phyloP scores from a whole-genome alignment of 1,140 invertebrate species.

The Drosophila erecta region DNA sequence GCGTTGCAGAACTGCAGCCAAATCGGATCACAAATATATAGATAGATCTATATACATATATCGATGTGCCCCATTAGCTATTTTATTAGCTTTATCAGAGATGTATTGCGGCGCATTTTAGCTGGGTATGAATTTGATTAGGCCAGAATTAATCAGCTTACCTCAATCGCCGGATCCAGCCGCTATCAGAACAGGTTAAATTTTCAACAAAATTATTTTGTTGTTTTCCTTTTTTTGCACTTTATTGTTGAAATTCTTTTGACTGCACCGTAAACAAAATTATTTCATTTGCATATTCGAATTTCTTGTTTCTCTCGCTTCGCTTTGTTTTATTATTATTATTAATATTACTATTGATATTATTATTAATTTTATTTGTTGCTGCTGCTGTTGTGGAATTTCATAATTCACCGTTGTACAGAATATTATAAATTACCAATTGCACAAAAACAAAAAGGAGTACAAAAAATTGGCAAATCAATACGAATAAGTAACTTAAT shows the following conservation, averaged over 20 bases:
- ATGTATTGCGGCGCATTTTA: slow-evolving; percentile 21
- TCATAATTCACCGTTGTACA: slow-evolving; percentile 41
- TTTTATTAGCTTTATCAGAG: slow-evolving; percentile 17
- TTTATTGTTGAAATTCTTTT: slow-evolving; percentile 19
- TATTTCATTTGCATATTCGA: slow-evolving; percentile 37
- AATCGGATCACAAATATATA: slow-evolving; percentile 2
- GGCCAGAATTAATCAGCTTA: slow-evolving; percentile 70
- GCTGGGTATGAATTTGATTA: slow-evolving; percentile 30
- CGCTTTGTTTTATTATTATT: slow-evolving; percentile 5
- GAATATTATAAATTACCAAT: slow-evolving; percentile 7
- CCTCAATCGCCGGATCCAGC: slow-evolving; percentile 49
- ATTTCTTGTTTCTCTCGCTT: slow-evolving; percentile 15
- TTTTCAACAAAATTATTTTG: slow-evolving; percentile 20
- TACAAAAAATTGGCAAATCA: slow-evolving; percentile 6
- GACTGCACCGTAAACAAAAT: slow-evolving; percentile 44
- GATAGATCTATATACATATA: too few relatives aligned
- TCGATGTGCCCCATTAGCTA: neutral
- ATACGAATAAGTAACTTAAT: too few relatives aligned
- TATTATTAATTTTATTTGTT: slow-evolving; percentile 7
- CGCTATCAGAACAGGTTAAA: slow-evolving; percentile 39
- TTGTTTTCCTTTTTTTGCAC: neutral
- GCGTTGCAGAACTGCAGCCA: slow-evolving; percentile 40
- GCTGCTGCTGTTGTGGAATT: slow-evolving; percentile 29
- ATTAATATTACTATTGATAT: neutral
- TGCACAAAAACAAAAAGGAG: slow-evolving; percentile 19